Conservation (phyloP, 1,140 invertebrate species). For the Zaprionus vittiger region DNA sequence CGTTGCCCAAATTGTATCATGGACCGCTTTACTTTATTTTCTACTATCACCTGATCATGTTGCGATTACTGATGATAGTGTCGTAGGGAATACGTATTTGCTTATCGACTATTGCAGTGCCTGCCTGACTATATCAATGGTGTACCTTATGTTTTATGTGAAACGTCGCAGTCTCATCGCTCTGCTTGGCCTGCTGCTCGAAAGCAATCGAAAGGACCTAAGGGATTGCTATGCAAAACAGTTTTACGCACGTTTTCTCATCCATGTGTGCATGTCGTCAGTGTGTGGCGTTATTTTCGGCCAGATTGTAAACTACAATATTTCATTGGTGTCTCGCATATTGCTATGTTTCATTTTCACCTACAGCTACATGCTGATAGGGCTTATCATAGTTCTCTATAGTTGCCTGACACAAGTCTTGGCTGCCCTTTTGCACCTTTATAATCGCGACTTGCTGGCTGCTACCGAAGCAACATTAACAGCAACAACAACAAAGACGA, state of each 20-base stretch:
- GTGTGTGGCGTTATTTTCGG: slow-evolving; percentile 12
- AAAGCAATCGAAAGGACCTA: slow-evolving; percentile 39
- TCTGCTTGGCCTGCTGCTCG: slow-evolving; percentile 41
- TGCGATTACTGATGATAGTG: slow-evolving; percentile 12
- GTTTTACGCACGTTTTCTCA: slow-evolving; percentile 24
- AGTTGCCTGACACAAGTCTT: slow-evolving; percentile 51
- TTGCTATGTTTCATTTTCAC: slow-evolving; percentile 21
- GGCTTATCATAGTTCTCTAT: slow-evolving; percentile 51
- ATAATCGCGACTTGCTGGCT: slow-evolving; percentile 45
- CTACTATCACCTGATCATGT: background rate
- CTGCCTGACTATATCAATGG: slow-evolving; percentile 50
- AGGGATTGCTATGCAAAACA: slow-evolving; percentile 8
- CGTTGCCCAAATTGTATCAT: slow-evolving; percentile 23
- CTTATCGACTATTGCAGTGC: slow-evolving; percentile 29
- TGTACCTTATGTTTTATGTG: slow-evolving; percentile 53
- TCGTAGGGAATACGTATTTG: slow-evolving; percentile 56
- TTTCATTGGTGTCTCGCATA: background rate
- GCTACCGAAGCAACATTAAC: background rate
- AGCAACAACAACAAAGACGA: background rate
- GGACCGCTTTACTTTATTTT: slow-evolving; percentile 19
- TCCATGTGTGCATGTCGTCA: slow-evolving; percentile 22
- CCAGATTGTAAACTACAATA: background rate
- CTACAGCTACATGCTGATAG: slow-evolving; percentile 44
- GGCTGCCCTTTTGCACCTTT: slow-evolving; percentile 37
- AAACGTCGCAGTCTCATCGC: slow-evolving; percentile 23